Conservation (phyloP, 2,113 vertebrate genomes). For the Hipposideros armiger region DNA sequence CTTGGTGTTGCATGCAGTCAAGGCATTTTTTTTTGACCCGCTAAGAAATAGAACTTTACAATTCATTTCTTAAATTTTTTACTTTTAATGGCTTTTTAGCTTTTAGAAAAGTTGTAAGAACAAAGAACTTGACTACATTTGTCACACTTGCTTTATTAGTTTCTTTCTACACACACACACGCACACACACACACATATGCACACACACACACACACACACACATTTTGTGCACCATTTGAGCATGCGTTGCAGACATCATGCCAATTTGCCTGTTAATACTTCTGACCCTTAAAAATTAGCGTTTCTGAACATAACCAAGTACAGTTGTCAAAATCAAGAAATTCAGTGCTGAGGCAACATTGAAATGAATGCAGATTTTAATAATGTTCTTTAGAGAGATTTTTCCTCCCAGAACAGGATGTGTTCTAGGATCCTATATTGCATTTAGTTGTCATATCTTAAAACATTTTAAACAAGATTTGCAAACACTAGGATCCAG, state of each 20-base stretch:
- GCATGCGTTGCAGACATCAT: neutral
- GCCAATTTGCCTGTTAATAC: neutral
- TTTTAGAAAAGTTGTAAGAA: neutral
- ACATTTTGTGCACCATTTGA: neutral
- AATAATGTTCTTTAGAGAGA: neutral
- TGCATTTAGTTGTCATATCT: neutral
- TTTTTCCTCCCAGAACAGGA: neutral
- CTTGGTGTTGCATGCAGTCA: neutral
- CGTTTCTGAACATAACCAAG: conserved; percentile 3
- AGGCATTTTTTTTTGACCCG: neutral
- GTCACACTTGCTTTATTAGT: neutral
- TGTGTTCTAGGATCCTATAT: neutral
- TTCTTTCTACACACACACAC: neutral
- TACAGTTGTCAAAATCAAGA: neutral
- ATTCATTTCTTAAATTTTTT: neutral
- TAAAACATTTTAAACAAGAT: conserved; percentile 22
- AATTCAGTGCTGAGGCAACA: neutral
- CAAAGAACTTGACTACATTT: neutral
- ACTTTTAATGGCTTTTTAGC: neutral
- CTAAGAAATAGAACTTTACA: neutral
- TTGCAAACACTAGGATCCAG: neutral
- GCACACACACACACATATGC: neutral
- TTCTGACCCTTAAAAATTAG: neutral
- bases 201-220: no score
- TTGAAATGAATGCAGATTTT: neutral